A percentile compares a stretch with the other conserved stretches of the same genome.
These are phyloP conservation scores for Micrasema minimum DNA, from an alignment of 1,140 invertebrate species.

Conservation along the genomic window DNA sequence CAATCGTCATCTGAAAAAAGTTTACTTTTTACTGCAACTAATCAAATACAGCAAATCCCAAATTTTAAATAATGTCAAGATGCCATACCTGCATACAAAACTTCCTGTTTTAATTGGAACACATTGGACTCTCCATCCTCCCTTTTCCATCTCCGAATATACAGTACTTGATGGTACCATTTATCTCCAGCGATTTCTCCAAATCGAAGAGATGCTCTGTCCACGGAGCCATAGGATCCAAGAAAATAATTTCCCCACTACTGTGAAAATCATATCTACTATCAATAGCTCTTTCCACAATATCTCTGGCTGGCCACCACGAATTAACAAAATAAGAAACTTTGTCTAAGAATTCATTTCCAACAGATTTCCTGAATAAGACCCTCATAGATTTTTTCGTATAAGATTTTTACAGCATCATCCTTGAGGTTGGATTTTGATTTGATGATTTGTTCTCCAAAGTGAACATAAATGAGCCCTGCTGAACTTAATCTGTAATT, in stretches of 20 bases:
- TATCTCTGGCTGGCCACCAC: constrained; percentile 86
- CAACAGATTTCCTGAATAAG: constrained; percentile 92
- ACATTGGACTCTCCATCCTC: constrained; percentile 82
- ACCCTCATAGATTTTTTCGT: constrained; percentile 85
- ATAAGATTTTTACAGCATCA: constrained; percentile 73
- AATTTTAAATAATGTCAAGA: too few relatives aligned
- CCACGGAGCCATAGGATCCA: constrained; percentile 83
- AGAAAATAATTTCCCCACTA: constrained; percentile 82
- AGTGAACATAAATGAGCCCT: constrained; percentile 93
- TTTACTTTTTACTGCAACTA: too few relatives aligned
- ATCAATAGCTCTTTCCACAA: constrained; percentile 78
- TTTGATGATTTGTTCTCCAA: constrained; percentile 84
- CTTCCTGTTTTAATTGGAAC: constrained; percentile 79
- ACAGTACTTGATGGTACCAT: constrained; percentile 78
- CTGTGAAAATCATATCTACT: constrained; percentile 72
- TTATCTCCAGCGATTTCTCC: constrained; percentile 79
- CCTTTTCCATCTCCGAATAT: constrained; percentile 74
- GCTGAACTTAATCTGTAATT: constrained; percentile 90
- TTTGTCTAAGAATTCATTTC: constrained; percentile 82
- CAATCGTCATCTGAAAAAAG: too few relatives aligned
- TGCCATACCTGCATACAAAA: constrained; percentile 85
- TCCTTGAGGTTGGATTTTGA: constrained; percentile 60
- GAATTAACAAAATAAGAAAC: constrained; percentile 75
- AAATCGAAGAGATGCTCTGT: constrained; percentile 87
- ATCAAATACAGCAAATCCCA: too few relatives aligned